Evolutionary conservation across 1,140 invertebrate species (phyloP).

Genomic region (Solenopsis invicta): DNA sequence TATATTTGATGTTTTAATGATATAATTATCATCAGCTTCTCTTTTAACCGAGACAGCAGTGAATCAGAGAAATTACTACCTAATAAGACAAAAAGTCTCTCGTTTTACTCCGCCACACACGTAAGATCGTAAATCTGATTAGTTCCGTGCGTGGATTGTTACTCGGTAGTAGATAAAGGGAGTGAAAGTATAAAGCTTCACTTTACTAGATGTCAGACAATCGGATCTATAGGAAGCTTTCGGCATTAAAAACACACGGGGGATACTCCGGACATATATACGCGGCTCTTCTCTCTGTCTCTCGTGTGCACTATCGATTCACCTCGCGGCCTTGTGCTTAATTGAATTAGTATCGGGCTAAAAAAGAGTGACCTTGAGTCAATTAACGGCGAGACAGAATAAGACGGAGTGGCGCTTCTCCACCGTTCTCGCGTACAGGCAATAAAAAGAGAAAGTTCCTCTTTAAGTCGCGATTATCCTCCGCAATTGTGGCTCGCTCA

Average conservation of each 20-base stretch:
- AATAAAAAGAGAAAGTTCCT: conserved; percentile 56
- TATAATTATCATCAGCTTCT: conserved; percentile 3
- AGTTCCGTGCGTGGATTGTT: neutral
- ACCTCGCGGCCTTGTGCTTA: conserved; percentile 58
- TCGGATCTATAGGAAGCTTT: conserved; percentile 51
- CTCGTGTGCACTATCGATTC: conserved; percentile 58
- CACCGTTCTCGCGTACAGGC: neutral
- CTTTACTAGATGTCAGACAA: conserved; percentile 33
- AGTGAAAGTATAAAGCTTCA: conserved; percentile 40
- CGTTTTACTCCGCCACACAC: neutral
- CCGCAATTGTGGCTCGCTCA: conserved; percentile 7
- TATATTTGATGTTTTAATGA: neutral
- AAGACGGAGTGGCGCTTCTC: conserved; percentile 54
- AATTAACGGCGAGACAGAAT: conserved; percentile 59
- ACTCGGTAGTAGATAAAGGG: neutral
- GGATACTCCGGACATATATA: conserved; percentile 25
- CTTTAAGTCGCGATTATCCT: conserved; percentile 45
- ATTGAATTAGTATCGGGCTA: conserved; percentile 61
- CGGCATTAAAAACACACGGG: conserved; percentile 53
- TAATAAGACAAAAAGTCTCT: neutral
- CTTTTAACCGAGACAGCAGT: neutral
- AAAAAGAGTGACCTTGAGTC: conserved; percentile 62
- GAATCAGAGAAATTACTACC: neutral
- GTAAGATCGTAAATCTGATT: conserved; percentile 19
- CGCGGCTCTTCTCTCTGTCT: conserved; percentile 35